Percentiles rank a stretch among this genome's conserved stretches.
These are phyloP conservation scores for Potamilus streckersoni DNA, from an alignment of 1,140 invertebrate genomes.

Conservation along the genomic window DNA sequence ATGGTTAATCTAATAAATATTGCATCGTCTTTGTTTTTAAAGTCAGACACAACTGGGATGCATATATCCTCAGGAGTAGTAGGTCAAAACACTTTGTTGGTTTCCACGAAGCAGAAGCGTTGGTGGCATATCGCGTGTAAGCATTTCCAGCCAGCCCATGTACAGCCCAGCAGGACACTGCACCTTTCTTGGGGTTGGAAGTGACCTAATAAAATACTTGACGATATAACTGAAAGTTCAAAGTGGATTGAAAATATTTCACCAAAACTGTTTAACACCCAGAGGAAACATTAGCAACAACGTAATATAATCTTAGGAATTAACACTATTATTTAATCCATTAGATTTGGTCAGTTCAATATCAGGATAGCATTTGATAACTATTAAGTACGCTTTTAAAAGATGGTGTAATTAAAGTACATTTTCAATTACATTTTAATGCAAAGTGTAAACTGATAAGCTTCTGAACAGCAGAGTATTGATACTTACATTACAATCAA, in stretches of 20 bases:
- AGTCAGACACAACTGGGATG: too few species aligned
- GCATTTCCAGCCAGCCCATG: constrained; percentile 93
- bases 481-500: constrained; percentile 88
- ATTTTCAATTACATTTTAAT: too few species aligned
- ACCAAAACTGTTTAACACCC: neutral
- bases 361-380: neutral
- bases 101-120: constrained; percentile 92
- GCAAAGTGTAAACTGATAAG: too few species aligned
- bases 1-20: too few species aligned
- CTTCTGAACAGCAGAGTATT: neutral
- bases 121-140: constrained; percentile 90
- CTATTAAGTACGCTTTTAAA: neutral
- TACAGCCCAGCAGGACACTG: constrained; percentile 92
- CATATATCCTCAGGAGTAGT: constrained; percentile 80
- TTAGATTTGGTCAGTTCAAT: neutral
- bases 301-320: neutral
- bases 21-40: too few species aligned
- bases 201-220: constrained; percentile 75
- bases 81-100: constrained; percentile 93
- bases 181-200: constrained; percentile 93
- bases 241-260: neutral
- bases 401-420: neutral
- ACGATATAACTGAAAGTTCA: neutral
- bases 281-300: neutral
- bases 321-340: neutral